Conservation (phyloP, 2,113 vertebrate genomes). For the Pan troglodytes region NHGRI_mPanTro3-v2.1_pri NC_072403.2:126205501-126206000, state of each 20-base stretch:
- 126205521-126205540: not conserved
- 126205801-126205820: constrained; percentile 39
- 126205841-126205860: constrained; percentile 48
- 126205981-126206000: constrained; percentile 73
- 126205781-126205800: constrained; percentile 46
- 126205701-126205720: constrained; percentile 31
- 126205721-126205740: constrained; percentile 50
- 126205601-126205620: not conserved
- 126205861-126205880: constrained; percentile 74
- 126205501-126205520: not conserved
- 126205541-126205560: not conserved
- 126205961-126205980: constrained; percentile 80
- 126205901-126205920: constrained; percentile 81
- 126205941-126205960: constrained; percentile 78
- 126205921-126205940: constrained; percentile 78
- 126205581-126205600: not conserved
- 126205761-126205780: constrained; percentile 44
- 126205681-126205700: constrained; percentile 5
- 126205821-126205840: constrained; percentile 38
- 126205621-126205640: not conserved
- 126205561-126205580: not conserved
- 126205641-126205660: constrained; percentile 12
- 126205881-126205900: constrained; percentile 81
- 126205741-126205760: constrained; percentile 53
- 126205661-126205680: not conserved